A percentile compares a stretch with the other conserved stretches of the same genome.
Evolutionary conservation across 2,888 invertebrate genomes (phyloP).

Genomic region (Eretmocerus hayati): DNA sequence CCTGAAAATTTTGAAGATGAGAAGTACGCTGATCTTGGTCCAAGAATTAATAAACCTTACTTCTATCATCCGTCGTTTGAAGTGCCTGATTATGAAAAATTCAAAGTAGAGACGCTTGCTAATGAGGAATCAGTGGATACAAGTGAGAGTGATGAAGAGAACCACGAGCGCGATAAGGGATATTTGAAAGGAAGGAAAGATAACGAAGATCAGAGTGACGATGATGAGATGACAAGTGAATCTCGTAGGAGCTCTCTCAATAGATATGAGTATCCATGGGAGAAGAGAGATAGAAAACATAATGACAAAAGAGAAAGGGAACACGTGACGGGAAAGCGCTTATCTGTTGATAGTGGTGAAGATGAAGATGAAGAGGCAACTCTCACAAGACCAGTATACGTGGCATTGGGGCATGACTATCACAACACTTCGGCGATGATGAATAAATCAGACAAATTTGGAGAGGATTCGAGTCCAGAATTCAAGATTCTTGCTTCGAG

Average conservation of each 20-base stretch:
- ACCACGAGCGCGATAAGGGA: constrained; percentile 24
- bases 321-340: constrained; percentile 8
- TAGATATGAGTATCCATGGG: constrained; percentile 42
- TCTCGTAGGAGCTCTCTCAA: constrained; percentile 21
- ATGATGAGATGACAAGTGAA: constrained; percentile 21
- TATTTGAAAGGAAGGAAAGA: constrained; percentile 38
- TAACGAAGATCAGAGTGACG: constrained; percentile 24
- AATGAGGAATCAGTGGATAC: no score
- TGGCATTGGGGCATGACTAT: constrained; percentile 20
- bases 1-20: constrained; percentile 37
- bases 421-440: no score
- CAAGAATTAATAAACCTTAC: constrained; percentile 36
- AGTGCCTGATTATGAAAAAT: constrained; percentile 23
- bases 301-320: constrained; percentile 23
- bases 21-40: constrained; percentile 34
- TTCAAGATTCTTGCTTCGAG: no score
- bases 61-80: constrained; percentile 38
- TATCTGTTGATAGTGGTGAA: constrained; percentile 11
- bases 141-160: constrained; percentile 14
- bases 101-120: constrained; percentile 16
- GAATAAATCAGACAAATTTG: no score
- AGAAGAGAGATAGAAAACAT: constrained; percentile 34
- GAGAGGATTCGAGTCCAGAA: no score
- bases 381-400: constrained; percentile 5
- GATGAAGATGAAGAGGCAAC: constrained; percentile 11